A percentile compares a stretch with the other conserved stretches of the same genome.
These are phyloP conservation scores for Drosophila flavopinicola DNA, from an alignment of 2,888 invertebrate species.

Conservation along the genomic window DNA sequence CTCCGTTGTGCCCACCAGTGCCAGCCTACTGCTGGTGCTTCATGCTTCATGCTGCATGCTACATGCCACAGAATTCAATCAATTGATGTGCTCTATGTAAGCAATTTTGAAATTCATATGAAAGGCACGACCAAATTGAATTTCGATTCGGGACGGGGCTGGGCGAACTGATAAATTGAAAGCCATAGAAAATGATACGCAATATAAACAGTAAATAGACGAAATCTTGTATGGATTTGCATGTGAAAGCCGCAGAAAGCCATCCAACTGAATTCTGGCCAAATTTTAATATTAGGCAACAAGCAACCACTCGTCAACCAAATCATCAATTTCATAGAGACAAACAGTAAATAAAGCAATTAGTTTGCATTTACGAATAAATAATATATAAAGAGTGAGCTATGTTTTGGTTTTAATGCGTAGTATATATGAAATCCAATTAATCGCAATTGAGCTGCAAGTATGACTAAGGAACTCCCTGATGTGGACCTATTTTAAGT, in stretches of 20 bases:
- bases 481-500: too few relatives aligned
- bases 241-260: conserved; percentile 37
- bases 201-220: conserved; percentile 57
- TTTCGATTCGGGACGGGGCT: conserved; percentile 24
- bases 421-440: too few relatives aligned
- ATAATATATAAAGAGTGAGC: too few relatives aligned
- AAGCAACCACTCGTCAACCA: background rate
- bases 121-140: conserved; percentile 59
- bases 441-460: too few relatives aligned
- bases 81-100: conserved; percentile 52
- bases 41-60: too few relatives aligned
- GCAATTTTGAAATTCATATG: conserved; percentile 66
- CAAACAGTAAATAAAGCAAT: background rate
- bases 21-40: background rate
- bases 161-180: conserved; percentile 51
- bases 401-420: too few relatives aligned
- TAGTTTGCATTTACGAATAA: too few relatives aligned
- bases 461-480: too few relatives aligned
- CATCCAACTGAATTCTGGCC: conserved; percentile 35
- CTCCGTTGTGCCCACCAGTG: conserved; percentile 8
- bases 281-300: conserved; percentile 27
- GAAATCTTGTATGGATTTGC: conserved; percentile 44
- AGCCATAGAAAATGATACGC: conserved; percentile 54
- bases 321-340: too few relatives aligned
- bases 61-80: conserved; percentile 58